Percentiles rank a stretch among this genome's conserved stretches.
phyloP scores from a whole-genome alignment of 1,140 invertebrate species.

The Kradibia gibbosae region DNA sequence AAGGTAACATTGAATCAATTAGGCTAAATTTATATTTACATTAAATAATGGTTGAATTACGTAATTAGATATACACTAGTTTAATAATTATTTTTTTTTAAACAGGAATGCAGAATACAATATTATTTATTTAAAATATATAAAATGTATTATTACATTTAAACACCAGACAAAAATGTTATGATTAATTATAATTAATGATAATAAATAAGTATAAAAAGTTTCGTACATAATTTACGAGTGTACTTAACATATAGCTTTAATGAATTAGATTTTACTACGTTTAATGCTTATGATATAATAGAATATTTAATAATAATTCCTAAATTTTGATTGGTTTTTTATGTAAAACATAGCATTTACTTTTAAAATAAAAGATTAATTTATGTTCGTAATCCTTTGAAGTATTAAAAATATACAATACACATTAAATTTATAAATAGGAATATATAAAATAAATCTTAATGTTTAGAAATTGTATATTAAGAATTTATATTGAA shows the following conservation, averaged over 20 bases:
- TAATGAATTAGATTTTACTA: conserved; percentile 29
- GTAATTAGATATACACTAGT: background rate
- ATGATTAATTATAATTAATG: conserved; percentile 24
- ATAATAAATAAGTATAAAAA: conserved; percentile 38
- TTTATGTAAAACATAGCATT: no score
- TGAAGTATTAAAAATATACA: no score
- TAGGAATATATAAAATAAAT: no score
- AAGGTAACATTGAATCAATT: background rate
- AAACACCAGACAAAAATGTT: conserved; percentile 10
- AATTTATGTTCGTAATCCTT: no score
- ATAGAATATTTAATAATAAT: no score
- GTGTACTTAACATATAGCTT: conserved; percentile 37
- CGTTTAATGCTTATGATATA: conserved; percentile 14
- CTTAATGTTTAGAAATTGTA: no score
- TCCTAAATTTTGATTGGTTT: no score
- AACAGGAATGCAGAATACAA: background rate
- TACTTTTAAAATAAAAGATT: no score
- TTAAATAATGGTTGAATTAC: background rate
- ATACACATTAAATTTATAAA: no score
- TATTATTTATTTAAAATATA: conserved; percentile 44
- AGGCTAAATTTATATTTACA: background rate
- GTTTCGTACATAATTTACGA: conserved; percentile 41
- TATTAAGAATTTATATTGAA: no score
- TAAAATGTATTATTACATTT: conserved; percentile 37
- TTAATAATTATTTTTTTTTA: background rate